Conservation (phyloP, 2,113 vertebrate species). For the Apodemus sylvaticus region DNA sequence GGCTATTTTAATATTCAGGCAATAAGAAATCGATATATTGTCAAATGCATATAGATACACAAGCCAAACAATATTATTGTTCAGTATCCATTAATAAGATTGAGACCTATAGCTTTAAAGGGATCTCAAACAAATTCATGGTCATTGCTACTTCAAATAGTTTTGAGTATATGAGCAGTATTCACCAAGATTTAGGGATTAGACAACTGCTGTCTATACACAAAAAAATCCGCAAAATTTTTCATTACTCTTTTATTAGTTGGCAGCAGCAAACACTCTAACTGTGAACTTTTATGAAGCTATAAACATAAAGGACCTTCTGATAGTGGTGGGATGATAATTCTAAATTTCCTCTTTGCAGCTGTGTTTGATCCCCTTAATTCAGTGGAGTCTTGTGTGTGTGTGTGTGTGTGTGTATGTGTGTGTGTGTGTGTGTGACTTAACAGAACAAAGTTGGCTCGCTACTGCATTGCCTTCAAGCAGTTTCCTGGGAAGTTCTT, state of each 20-base stretch:
- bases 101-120: constrained; percentile 68
- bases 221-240: constrained; percentile 83
- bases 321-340: constrained; percentile 88
- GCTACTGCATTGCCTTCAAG: constrained; percentile 85
- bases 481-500: constrained; percentile 82
- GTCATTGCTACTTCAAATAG: constrained; percentile 72
- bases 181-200: constrained; percentile 85
- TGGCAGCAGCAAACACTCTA: constrained; percentile 85
- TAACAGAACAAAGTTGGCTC: constrained; percentile 85
- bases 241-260: constrained; percentile 89
- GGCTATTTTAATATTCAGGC: constrained; percentile 65
- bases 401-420: too few relatives aligned
- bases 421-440: constrained; percentile 59
- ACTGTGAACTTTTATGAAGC: constrained; percentile 89
- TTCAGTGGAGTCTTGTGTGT: constrained; percentile 78
- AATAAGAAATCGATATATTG: constrained; percentile 73
- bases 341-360: constrained; percentile 90
- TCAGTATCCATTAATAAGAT: constrained; percentile 67
- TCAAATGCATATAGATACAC: constrained; percentile 68
- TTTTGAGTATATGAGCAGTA: constrained; percentile 84
- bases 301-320: constrained; percentile 89
- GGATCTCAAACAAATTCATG: constrained; percentile 69
- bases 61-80: constrained; percentile 61
- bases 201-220: constrained; percentile 83
- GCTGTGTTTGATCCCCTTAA: constrained; percentile 86